Evolutionary conservation across 2,113 vertebrate genomes (phyloP).

Genomic region (Chamaea fasciata): DNA sequence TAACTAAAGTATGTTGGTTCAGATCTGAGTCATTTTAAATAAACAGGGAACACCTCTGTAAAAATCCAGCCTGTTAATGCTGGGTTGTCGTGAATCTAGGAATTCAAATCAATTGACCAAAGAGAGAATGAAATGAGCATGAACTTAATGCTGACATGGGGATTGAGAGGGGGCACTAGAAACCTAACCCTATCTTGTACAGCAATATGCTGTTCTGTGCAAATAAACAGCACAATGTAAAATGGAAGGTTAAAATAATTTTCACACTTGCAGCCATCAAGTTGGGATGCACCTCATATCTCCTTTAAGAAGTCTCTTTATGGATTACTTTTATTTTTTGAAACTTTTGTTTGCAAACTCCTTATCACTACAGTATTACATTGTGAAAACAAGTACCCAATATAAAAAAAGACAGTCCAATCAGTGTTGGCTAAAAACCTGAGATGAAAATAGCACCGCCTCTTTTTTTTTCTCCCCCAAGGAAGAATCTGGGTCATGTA

Average conservation of each 20-base stretch:
- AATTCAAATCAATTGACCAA: not conserved
- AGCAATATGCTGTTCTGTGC: accelerated
- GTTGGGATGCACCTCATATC: not conserved
- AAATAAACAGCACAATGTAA: not conserved
- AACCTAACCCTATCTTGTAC: not conserved
- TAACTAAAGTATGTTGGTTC: not conserved
- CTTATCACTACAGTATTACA: not conserved
- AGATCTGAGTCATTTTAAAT: not conserved
- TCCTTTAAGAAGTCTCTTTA: not conserved
- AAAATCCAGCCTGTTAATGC: not conserved
- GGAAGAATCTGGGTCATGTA: not conserved
- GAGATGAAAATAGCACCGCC: not conserved
- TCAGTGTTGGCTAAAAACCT: not conserved
- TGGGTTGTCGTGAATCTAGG: not conserved
- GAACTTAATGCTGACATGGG: not conserved
- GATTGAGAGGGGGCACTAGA: not conserved
- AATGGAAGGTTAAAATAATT: not conserved
- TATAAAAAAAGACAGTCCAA: not conserved
- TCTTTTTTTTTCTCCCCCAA: not conserved
- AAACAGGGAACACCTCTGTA: not conserved
- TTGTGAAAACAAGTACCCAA: not conserved
- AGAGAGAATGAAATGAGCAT: not conserved
- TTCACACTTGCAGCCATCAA: not conserved
- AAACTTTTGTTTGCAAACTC: not conserved
- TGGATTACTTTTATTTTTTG: not conserved